phyloP scores from a whole-genome alignment of 2,113 vertebrate genomes.

The Todiramphus saurophagus region DNA sequence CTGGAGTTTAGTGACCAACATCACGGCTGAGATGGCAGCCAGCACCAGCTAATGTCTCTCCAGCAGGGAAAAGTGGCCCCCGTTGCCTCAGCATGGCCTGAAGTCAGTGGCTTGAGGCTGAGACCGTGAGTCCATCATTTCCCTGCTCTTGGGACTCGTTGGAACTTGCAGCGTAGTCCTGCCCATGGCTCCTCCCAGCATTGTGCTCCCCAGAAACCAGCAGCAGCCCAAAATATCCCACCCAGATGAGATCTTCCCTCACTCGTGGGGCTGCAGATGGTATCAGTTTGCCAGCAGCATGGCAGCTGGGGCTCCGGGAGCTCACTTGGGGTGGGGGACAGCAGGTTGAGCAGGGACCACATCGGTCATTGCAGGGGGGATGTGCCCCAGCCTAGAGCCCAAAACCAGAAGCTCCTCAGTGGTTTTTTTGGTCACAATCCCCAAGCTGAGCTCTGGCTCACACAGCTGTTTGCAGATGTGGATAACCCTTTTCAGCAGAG shows the following conservation, averaged over 20 bases:
- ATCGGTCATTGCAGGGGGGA: accelerated
- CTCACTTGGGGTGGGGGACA: neutral
- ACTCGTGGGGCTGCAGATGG: neutral
- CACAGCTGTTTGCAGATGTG: neutral
- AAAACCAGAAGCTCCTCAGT: neutral
- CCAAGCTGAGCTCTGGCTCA: neutral
- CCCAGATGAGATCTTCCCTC: neutral
- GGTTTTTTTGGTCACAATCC: neutral
- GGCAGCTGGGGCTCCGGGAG: neutral
- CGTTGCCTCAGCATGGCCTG: neutral
- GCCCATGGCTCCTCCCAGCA: accelerated
- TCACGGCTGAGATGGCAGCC: neutral
- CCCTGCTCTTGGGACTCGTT: neutral
- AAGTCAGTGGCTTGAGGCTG: neutral
- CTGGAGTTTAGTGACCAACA: neutral
- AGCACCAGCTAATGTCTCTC: neutral
- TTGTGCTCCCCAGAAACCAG: neutral
- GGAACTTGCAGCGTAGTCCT: accelerated
- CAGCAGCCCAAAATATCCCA: neutral
- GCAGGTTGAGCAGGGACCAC: accelerated
- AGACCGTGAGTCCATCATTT: neutral
- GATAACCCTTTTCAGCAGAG: neutral
- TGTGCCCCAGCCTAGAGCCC: neutral
- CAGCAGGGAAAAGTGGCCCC: neutral
- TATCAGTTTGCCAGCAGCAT: neutral